These are phyloP conservation scores for Myxocyprinus asiaticus DNA, from an alignment of 2,113 vertebrate genomes.

Conservation along the genomic window DNA sequence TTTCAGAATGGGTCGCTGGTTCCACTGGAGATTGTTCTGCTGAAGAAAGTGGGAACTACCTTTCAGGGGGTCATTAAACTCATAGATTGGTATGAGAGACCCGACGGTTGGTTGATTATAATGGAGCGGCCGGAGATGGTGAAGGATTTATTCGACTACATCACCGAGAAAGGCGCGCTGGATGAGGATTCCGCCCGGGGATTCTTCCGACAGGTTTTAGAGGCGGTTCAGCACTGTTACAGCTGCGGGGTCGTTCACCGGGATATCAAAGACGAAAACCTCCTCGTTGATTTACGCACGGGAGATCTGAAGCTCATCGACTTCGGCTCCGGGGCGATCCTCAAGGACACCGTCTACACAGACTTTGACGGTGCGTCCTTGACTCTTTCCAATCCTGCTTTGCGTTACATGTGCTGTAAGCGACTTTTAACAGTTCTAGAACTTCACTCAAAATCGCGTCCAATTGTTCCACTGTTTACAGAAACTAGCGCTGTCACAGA, in stretches of 20 bases:
- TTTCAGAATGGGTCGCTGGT: slow-evolving; percentile 85
- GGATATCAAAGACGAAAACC: slow-evolving; percentile 97
- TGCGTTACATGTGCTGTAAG: no score
- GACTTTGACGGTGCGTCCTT: slow-evolving; percentile 91
- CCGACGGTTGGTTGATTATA: slow-evolving; percentile 91
- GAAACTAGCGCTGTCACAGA: no score
- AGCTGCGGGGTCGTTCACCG: slow-evolving; percentile 91
- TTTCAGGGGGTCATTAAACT: slow-evolving; percentile 93
- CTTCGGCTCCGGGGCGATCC: slow-evolving; percentile 94
- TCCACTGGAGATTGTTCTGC: slow-evolving; percentile 90
- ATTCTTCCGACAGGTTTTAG: slow-evolving; percentile 94
- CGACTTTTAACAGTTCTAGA: no score
- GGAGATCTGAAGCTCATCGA: slow-evolving; percentile 97
- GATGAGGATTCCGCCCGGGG: slow-evolving; percentile 89
- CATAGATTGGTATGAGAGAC: slow-evolving; percentile 95
- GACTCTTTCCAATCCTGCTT: neutral
- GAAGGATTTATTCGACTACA: slow-evolving; percentile 96
- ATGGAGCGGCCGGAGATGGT: slow-evolving; percentile 94
- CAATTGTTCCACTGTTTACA: no score
- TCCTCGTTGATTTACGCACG: slow-evolving; percentile 91
- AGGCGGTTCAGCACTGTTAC: slow-evolving; percentile 95
- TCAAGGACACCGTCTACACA: slow-evolving; percentile 98
- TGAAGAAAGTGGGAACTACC: slow-evolving; percentile 92
- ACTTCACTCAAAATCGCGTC: no score
- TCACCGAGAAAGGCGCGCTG: slow-evolving; percentile 94